Base-by-base conservation (phyloP, 2,888 invertebrate genomes). In the Crossocerus cetratus region DNA sequence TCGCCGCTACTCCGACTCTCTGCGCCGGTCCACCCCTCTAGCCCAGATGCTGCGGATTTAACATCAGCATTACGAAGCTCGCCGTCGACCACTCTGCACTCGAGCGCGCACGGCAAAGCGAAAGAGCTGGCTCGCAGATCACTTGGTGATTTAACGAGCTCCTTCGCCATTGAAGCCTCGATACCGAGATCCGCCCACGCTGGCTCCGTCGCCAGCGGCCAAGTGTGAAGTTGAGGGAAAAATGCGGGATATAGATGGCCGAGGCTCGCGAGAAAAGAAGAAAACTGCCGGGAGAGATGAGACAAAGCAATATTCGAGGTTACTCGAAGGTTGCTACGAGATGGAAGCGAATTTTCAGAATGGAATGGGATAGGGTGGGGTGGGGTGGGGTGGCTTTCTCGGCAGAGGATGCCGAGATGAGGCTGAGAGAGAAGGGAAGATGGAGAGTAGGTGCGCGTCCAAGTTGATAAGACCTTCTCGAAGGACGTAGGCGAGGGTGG, bases 51-150 rank as follows among this genome's bases (percentile, higher is more conserved):
- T 80, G 83, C 80, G 83, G 85, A 86, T 88, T 87, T 87, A 85
- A 86, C 84, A 84, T 80, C 81, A 83, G 81, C 86, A 87, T 89
- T 89, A 88, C 85, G 82, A 80, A 81, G 80, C 84, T 85, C 84
- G 84, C 83, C 80, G 80, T n/a, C n/a, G 82, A 86, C 84, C 85
- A 81, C 78, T 81, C 82, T 79, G 83, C 49, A 16, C 4, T 49
- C 16, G 49, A 16, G 14, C 49, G 49, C 5, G 49, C n/a, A n/a
- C 64, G 63, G 68, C 59, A 75, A 70, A 77, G 65, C 67, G 60
- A 69, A 74, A 64, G 65, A 43, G 62, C 62, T 63, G 75, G 76
- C 74, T 75, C 78, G 72, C 32, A 70, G 77, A 85, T 75, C 72
- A 61, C 59, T 61, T 62, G 23, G 21, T 32, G 16, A 49, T 49